Conservation (phyloP, 2,888 invertebrate genomes). For the Agonum fuliginosum region DNA sequence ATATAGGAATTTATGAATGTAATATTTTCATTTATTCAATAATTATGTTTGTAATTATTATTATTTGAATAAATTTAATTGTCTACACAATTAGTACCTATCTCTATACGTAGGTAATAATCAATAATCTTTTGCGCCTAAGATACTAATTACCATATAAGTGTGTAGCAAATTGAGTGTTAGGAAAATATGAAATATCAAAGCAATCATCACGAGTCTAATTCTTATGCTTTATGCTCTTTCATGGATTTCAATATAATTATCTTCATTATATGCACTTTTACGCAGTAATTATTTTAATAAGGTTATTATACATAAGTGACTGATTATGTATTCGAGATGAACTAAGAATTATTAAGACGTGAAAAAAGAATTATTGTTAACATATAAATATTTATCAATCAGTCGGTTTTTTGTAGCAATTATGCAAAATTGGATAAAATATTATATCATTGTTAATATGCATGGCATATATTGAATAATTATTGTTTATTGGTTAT, state of each 20-base stretch:
- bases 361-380: not conserved
- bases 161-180: not conserved
- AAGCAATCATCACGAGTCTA: constrained; percentile 4
- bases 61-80: not conserved
- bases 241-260: constrained; percentile 22
- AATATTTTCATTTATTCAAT: no score
- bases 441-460: not conserved
- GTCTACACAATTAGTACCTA: not conserved
- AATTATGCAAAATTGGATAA: constrained; percentile 18
- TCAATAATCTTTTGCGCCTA: not conserved
- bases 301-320: constrained; percentile 34
- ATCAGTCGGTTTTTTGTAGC: not conserved
- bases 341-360: not conserved
- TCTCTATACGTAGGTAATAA: not conserved
- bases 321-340: constrained; percentile 9
- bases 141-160: not conserved
- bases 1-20: no score
- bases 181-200: constrained; percentile 23
- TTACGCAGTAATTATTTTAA: constrained; percentile 45
- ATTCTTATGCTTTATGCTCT: not conserved
- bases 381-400: constrained; percentile 16
- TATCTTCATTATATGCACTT: constrained; percentile 26
- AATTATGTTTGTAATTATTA: not conserved
- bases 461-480: not conserved
- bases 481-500: constrained; percentile 15